These are phyloP conservation scores for Tapirus indicus DNA, from an alignment of 2,797 vertebrate genomes.

Conservation along the genomic window DNA sequence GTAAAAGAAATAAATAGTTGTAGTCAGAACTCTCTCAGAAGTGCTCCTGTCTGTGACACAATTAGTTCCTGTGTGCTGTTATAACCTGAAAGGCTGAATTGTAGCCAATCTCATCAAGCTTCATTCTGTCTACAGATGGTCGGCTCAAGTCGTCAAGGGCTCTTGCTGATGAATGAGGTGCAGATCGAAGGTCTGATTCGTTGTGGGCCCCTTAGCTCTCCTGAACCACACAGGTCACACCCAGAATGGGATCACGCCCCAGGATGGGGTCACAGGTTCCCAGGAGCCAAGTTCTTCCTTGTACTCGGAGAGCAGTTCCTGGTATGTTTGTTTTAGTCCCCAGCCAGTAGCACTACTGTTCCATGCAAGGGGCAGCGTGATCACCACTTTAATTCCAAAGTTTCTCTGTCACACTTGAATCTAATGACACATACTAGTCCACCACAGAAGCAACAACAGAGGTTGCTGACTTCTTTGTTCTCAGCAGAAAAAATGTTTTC, in stretches of 20 bases:
- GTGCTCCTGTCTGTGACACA: background rate
- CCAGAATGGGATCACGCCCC: background rate
- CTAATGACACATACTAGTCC: background rate
- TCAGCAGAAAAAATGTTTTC: slow-evolving; percentile 31
- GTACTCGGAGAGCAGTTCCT: background rate
- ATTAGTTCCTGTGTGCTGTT: background rate
- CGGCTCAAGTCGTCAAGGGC: background rate
- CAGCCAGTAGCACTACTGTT: background rate
- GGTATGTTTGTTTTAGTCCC: background rate
- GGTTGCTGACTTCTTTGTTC: slow-evolving; percentile 28
- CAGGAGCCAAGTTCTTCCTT: background rate
- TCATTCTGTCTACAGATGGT: background rate
- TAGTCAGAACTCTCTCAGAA: background rate
- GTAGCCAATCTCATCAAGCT: background rate
- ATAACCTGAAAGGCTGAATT: background rate
- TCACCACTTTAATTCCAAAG: background rate
- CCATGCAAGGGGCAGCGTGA: background rate
- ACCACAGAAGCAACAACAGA: background rate
- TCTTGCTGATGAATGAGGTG: background rate
- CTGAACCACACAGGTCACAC: background rate
- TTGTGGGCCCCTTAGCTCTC: background rate
- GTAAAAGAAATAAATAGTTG: background rate
- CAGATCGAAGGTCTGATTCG: background rate
- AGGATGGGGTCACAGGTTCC: background rate
- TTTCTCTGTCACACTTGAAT: background rate